Evolutionary conservation across 2,113 vertebrate species (phyloP), one percentile per base, ranked within the genome.

Genomic region (Oncorhynchus masou): DNA sequence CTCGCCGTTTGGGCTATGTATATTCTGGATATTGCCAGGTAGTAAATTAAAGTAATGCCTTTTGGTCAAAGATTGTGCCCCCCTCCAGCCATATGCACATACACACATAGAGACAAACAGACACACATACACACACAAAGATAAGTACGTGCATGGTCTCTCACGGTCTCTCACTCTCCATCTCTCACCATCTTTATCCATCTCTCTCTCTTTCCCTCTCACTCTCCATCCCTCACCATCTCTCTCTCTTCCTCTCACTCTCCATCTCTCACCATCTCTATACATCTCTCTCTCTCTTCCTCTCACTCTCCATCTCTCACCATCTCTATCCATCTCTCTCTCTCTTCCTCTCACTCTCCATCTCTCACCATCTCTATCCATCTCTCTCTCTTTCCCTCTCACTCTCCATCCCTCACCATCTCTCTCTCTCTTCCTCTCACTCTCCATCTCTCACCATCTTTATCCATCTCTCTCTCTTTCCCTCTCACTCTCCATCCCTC

Each of bases 41-140:
- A 83, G 80, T 92, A 91, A 92, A 92, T 88, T 89, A 89, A 79
- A 74, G 86, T 81, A 89, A 92, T 90, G 87, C 89, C 84, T 90
- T 90, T 89, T 90, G 88, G 88, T 34, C 85, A 81, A 87, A 85
- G 77, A 77, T 51, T 75, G 76, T 69, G 82, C 80, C 80, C 39
- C 87, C 16, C 51, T 45, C 70, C 64, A 71, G 59, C 51, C n/a
- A 62, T 54, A 29, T 54, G 66, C 72, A 83, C 82, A 75, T 64
- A 66, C 67, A 49, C 39, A 66, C 68, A 77, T 34, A 78, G 57
- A 79, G 70, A 76, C 73, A 59, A 79, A 76, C 73, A 1, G 31
- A 31, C 67, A 48, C n/a, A 59, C 9, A 70, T 29, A 67, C 54
- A 81, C 39, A 39, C 78, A 75, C 71, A 65, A 51, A 31, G 16